These are phyloP conservation scores for Ancistrus triradiatus DNA, from an alignment of 2,113 vertebrate genomes.

Conservation along the genomic window DNA sequence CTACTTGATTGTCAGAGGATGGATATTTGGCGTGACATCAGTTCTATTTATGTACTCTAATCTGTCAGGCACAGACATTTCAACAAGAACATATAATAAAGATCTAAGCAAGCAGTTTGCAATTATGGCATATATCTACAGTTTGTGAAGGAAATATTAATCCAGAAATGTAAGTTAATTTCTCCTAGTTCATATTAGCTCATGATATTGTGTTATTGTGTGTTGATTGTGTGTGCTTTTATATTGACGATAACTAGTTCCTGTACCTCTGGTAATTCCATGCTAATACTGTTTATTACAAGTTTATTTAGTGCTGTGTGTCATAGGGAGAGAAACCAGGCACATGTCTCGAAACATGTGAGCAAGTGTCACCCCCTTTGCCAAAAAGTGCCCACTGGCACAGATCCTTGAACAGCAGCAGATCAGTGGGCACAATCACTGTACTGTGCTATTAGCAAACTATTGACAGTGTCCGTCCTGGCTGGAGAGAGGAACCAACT, in stretches of 20 bases:
- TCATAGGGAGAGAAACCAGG: background rate
- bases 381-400: conserved; percentile 6
- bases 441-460: conserved; percentile 19
- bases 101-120: no score
- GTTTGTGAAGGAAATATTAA: no score
- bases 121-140: no score
- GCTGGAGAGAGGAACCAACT: conserved; percentile 18
- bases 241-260: no score
- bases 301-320: background rate
- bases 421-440: conserved; percentile 3
- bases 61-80: no score
- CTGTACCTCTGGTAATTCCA: no score
- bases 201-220: background rate
- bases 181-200: no score
- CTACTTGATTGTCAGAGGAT: no score
- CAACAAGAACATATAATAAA: no score
- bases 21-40: no score
- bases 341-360: background rate
- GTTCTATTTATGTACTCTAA: no score
- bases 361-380: background rate
- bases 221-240: background rate
- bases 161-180: no score
- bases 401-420: background rate
- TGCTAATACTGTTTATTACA: background rate
- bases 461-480: conserved; percentile 22